Evolutionary conservation across 53 echinoderm and acorn worm genomes (phyloP).

Genomic region (Paelopatides confundens): DNA sequence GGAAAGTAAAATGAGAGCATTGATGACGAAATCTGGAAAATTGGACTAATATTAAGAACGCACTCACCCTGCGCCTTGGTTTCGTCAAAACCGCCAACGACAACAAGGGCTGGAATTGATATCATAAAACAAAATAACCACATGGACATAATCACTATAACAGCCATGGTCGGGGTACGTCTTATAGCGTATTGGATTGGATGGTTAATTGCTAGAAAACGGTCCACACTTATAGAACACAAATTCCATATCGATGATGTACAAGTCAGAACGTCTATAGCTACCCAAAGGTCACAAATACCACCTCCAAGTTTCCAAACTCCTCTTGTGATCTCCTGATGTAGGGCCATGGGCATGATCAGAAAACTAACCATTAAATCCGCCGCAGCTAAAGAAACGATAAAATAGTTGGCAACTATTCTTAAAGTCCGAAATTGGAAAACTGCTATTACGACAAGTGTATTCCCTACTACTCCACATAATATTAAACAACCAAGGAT

Average conservation of each 20-base stretch:
- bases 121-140: constrained; percentile 89
- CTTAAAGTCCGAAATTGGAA: constrained; percentile 81
- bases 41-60: constrained; percentile 88
- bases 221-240: constrained; percentile 89
- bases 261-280: constrained; percentile 85
- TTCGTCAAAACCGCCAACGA: constrained; percentile 85
- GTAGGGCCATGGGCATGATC: constrained; percentile 89
- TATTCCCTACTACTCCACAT: constrained; percentile 82
- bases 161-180: constrained; percentile 84
- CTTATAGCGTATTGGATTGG: constrained; percentile 92
- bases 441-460: constrained; percentile 85
- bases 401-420: constrained; percentile 96
- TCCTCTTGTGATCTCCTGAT: constrained; percentile 76
- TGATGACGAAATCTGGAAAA: constrained; percentile 89
- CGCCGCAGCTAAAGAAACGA: constrained; percentile 90
- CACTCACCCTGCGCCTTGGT: constrained; percentile 64
- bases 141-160: constrained; percentile 68
- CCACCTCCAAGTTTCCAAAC: constrained; percentile 83
- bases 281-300: constrained; percentile 91
- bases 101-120: constrained; percentile 86
- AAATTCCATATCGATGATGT: constrained; percentile 97
- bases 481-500: constrained; percentile 79
- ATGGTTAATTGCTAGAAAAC: constrained; percentile 89
- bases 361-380: constrained; percentile 81
- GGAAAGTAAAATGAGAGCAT: constrained; percentile 94